Conservation (phyloP, 1,140 invertebrate genomes). For the Aethina tumida region DNA sequence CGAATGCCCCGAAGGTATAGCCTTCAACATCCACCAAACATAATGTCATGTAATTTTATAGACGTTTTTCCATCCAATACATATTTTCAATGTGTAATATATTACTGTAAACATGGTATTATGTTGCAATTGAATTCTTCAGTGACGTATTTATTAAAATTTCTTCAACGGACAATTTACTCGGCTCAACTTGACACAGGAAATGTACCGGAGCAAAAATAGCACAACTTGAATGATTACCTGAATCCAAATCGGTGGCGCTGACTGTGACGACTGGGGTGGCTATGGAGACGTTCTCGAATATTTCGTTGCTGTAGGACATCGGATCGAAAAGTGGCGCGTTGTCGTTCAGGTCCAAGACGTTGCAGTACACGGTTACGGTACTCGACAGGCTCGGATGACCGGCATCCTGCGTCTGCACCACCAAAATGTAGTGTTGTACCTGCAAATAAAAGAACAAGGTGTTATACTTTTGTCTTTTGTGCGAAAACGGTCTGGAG, state of each 20-base stretch:
- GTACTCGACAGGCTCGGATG: constrained; percentile 81
- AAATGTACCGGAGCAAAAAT: too few species aligned
- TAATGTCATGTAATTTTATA: too few species aligned
- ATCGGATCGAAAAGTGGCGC: constrained; percentile 84
- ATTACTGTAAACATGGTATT: too few species aligned
- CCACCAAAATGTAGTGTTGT: constrained; percentile 87
- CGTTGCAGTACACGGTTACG: constrained; percentile 86
- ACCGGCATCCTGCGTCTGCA: constrained; percentile 84
- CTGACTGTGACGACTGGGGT: constrained; percentile 71
- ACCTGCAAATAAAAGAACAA: constrained; percentile 51
- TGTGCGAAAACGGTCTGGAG: too few species aligned
- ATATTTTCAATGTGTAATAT: too few species aligned
- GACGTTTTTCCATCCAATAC: too few species aligned
- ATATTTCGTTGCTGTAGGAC: constrained; percentile 76
- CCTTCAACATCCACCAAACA: too few species aligned
- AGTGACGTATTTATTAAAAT: constrained; percentile 3
- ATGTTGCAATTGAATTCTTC: too few species aligned
- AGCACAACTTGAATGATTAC: constrained; percentile 42
- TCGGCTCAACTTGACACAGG: too few species aligned
- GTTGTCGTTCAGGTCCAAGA: constrained; percentile 92
- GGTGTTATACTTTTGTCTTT: neutral
- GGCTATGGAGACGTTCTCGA: constrained; percentile 75
- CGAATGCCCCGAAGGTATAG: too few species aligned
- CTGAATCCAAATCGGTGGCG: constrained; percentile 85
- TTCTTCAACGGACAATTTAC: too few species aligned